Percentiles rank a stretch among this genome's conserved stretches.
These are phyloP conservation scores for Pegoplata infirma DNA, from an alignment of 2,888 invertebrate genomes.

Conservation along the genomic window DNA sequence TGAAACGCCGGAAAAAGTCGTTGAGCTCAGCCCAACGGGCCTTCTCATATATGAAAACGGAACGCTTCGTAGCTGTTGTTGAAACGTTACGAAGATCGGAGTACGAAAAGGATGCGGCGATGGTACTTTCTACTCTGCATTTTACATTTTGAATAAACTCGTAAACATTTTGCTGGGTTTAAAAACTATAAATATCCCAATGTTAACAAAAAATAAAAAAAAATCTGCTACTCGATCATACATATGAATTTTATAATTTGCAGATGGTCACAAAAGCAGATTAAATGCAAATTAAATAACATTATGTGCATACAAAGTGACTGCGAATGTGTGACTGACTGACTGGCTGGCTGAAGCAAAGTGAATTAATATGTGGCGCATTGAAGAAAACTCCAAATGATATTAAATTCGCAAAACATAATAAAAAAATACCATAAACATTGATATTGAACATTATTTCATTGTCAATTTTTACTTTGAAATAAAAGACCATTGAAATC, in stretches of 20 bases:
- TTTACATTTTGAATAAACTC: too few relatives aligned
- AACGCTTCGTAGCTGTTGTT: too few relatives aligned
- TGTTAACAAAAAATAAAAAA: too few relatives aligned
- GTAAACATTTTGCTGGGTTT: too few relatives aligned
- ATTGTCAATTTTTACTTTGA: slow-evolving; percentile 38
- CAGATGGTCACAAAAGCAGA: slow-evolving; percentile 53
- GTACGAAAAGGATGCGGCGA: too few relatives aligned
- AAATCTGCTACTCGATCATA: background rate
- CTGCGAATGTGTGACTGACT: background rate
- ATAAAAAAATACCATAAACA: slow-evolving; percentile 28
- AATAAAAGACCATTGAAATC: slow-evolving; percentile 31
- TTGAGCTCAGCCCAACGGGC: too few relatives aligned
- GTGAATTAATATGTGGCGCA: slow-evolving; percentile 8
- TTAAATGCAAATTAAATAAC: slow-evolving; percentile 61
- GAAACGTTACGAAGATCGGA: too few relatives aligned
- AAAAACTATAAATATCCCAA: too few relatives aligned
- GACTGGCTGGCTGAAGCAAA: too few relatives aligned
- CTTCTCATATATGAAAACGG: too few relatives aligned
- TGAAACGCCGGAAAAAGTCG: too few relatives aligned
- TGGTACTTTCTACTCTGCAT: too few relatives aligned
- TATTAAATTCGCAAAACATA: slow-evolving; percentile 20
- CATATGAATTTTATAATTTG: slow-evolving; percentile 45
- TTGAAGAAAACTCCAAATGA: slow-evolving; percentile 3
- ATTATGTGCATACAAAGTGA: slow-evolving; percentile 55
- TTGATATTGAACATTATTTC: slow-evolving; percentile 55